Base-by-base conservation (phyloP, 1,140 invertebrate genomes). In the Venturia canescens region DNA sequence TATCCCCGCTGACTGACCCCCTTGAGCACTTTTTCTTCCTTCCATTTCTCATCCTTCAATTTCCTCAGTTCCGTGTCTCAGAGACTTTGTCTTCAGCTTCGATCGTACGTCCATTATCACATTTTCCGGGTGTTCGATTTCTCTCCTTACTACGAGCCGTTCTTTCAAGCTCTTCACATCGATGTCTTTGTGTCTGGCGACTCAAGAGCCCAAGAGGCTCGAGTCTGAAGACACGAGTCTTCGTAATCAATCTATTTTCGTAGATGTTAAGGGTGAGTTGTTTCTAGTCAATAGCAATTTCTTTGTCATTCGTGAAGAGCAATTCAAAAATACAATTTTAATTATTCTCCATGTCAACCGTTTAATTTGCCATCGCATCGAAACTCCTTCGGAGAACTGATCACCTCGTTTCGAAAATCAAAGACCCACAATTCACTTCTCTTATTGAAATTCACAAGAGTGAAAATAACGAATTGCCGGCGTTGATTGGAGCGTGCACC, bases 1-100 rank as follows among this genome's bases (percentile, higher is more conserved):
- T 79, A 79, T 70, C n/a, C 67, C 63, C 70, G 44, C 44, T 71
- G 79, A 80, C 63, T 72, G 79, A 80, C 70, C 79, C n/a, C 23
- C 60, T 63, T 63, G 60, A 63, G 60, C 60, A 18, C 44, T 50
- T 53, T 53, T 77, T 57, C 50, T 57, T 69, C 34, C 63, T 48
- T 15, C 38, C 23, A 23, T 31, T 71, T 34, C 29, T 60, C 57
- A 27, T 23, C 16, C 57, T 38, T 13, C 48, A 29, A 23, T 44
- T 78, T 48, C 63, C 34, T 16, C 11, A 18, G 9, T 60, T 21
- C 38, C 18, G n/a, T 78, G 31, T 38, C 69, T 18, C 16, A 31
- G 16, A 31, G 16, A 31, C 60, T 63, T 77, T 31, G 29, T 79
- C 70, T 48, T 13, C 71, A 57, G 31, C 16, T 63, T 21, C 53